Evolutionary conservation across 1,140 invertebrate genomes (phyloP).

Genomic region (Goniozus legneri): DNA sequence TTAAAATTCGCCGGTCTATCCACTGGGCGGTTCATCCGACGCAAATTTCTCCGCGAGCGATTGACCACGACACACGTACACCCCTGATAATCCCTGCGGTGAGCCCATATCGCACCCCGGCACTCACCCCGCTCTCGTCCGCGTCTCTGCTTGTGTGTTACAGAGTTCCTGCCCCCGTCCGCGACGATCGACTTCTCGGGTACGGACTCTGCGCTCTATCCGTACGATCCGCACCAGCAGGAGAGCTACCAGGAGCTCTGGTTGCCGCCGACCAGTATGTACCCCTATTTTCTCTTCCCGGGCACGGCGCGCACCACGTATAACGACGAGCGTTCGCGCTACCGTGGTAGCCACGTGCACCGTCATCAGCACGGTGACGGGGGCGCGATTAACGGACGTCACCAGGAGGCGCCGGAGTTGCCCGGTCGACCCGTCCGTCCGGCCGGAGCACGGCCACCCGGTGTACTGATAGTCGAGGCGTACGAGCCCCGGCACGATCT

Average conservation of each 20-base stretch:
- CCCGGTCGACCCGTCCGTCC: constrained; percentile 32
- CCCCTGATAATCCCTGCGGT: no score
- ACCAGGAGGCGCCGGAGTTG: constrained; percentile 37
- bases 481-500: constrained; percentile 35
- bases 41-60: no score
- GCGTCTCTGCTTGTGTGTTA: constrained; percentile 56
- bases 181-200: constrained; percentile 56
- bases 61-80: no score
- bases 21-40: no score
- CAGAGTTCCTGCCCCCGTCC: constrained; percentile 56
- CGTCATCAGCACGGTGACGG: constrained; percentile 33
- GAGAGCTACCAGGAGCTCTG: constrained; percentile 55
- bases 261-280: constrained; percentile 57
- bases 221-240: constrained; percentile 53
- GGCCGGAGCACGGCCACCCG: constrained; percentile 10
- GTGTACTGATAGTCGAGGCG: constrained; percentile 22
- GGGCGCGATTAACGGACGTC: no score
- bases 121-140: constrained; percentile 44
- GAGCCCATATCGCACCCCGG: no score
- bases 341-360: constrained; percentile 20
- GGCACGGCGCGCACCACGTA: constrained; percentile 47
- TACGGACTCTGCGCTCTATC: constrained; percentile 58
- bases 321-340: constrained; percentile 36
- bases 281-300: constrained; percentile 59
- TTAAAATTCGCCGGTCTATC: no score